phyloP scores from a whole-genome alignment of 2,797 vertebrate genomes.

The Odontamblyopus lacepedii region DNA sequence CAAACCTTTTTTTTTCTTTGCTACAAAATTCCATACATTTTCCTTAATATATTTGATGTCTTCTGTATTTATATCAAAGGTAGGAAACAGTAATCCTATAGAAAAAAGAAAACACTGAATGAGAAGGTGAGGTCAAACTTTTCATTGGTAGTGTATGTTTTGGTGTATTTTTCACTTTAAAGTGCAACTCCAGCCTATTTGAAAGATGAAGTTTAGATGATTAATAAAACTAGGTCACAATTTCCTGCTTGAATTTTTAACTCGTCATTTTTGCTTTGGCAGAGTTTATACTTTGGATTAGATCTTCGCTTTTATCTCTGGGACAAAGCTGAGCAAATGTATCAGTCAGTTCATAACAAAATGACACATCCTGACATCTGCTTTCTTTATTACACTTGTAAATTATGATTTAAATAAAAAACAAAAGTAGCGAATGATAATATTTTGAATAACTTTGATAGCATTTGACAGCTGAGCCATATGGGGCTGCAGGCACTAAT shows the following conservation, averaged over 20 bases:
- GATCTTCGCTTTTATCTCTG: constrained; percentile 1
- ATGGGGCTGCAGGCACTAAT: constrained; percentile 51
- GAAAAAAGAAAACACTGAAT: too few species aligned
- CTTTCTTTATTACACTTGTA: constrained; percentile 11
- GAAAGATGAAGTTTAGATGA: neutral
- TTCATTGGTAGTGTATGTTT: too few species aligned
- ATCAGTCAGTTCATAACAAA: neutral
- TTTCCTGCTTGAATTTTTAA: neutral
- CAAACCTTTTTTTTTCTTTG: too few species aligned
- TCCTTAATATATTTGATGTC: too few species aligned
- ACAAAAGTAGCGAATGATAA: constrained; percentile 15
- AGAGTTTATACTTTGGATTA: neutral
- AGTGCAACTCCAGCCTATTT: neutral
- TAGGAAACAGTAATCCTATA: too few species aligned
- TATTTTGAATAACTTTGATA: constrained; percentile 47
- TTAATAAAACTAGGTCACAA: constrained; percentile 3
- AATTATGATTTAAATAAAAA: neutral
- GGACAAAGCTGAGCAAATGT: neutral
- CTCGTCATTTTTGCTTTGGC: neutral
- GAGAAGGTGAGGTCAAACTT: too few species aligned
- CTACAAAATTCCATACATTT: too few species aligned
- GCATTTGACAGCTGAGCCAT: constrained; percentile 39
- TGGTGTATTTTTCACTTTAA: too few species aligned
- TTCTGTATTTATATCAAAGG: too few species aligned
- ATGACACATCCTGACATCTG: constrained; percentile 1